phyloP scores from a whole-genome alignment of 2,797 vertebrate genomes.

The Austrolebias charrua region DNA sequence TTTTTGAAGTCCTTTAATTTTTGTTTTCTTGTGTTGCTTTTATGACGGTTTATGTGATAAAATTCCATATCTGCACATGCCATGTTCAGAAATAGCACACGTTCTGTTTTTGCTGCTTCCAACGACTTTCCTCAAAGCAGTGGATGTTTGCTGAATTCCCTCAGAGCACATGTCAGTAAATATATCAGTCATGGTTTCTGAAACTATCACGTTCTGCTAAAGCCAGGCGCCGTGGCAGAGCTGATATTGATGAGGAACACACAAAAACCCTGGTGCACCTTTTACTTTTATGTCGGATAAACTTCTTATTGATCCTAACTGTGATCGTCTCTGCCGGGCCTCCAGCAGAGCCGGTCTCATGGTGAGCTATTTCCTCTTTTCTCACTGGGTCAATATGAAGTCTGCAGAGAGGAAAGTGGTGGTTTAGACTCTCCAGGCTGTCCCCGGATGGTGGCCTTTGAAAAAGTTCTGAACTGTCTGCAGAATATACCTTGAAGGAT shows the following conservation, averaged over 20 bases:
- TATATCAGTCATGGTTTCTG: constrained; percentile 29
- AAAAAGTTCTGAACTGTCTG: constrained; percentile 82
- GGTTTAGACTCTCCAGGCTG: constrained; percentile 84
- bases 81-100: not conserved
- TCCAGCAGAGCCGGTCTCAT: constrained; percentile 54
- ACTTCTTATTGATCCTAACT: constrained; percentile 53
- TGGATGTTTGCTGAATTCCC: constrained; percentile 22
- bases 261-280: constrained; percentile 48
- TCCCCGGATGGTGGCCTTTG: constrained; percentile 93
- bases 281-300: constrained; percentile 51
- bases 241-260: constrained; percentile 30
- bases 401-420: constrained; percentile 77
- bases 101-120: constrained; percentile 31
- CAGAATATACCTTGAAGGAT: constrained; percentile 97
- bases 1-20: too few species aligned
- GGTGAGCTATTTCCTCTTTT: constrained; percentile 49
- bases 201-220: constrained; percentile 36
- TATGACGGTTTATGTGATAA: too few species aligned
- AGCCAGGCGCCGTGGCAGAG: not conserved
- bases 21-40: too few species aligned
- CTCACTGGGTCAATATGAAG: constrained; percentile 30
- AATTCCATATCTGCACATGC: not conserved
- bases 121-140: constrained; percentile 27
- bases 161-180: constrained; percentile 29
- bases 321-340: constrained; percentile 43